Conservation (phyloP, 2,888 invertebrate species). For the Sericinus montela region DNA sequence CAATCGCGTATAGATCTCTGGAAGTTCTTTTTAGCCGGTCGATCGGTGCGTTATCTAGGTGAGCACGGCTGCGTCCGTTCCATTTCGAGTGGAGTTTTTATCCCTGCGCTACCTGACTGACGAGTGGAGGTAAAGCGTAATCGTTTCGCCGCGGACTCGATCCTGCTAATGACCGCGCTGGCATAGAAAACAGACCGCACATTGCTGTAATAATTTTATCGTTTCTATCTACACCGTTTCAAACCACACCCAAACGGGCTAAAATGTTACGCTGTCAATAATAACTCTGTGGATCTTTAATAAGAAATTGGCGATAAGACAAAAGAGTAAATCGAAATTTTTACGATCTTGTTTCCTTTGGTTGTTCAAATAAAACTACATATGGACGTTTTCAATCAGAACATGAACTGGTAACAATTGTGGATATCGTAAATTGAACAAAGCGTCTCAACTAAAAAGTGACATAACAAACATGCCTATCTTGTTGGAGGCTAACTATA, state of each 20-base stretch:
- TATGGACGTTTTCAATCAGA: background rate
- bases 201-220: constrained; percentile 5
- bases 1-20: constrained; percentile 29
- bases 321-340: constrained; percentile 47
- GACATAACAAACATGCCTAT: constrained; percentile 10
- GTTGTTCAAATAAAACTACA: constrained; percentile 16
- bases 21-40: constrained; percentile 31
- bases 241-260: background rate
- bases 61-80: constrained; percentile 60
- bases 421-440: constrained; percentile 3
- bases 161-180: constrained; percentile 43
- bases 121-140: constrained; percentile 21
- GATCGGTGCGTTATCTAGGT: constrained; percentile 62
- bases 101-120: constrained; percentile 68
- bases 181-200: constrained; percentile 34
- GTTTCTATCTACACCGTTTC: constrained; percentile 2
- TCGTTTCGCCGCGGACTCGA: constrained; percentile 24
- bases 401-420: constrained; percentile 4
- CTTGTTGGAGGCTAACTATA: constrained; percentile 5
- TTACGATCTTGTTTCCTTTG: constrained; percentile 41
- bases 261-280: constrained; percentile 27
- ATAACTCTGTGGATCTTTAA: constrained; percentile 34
- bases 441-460: constrained; percentile 6
- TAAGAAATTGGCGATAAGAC: constrained; percentile 41
- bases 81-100: constrained; percentile 74